Evolutionary conservation across 2,888 invertebrate species (phyloP).

Genomic region (Chloroclystis v-ata): DNA sequence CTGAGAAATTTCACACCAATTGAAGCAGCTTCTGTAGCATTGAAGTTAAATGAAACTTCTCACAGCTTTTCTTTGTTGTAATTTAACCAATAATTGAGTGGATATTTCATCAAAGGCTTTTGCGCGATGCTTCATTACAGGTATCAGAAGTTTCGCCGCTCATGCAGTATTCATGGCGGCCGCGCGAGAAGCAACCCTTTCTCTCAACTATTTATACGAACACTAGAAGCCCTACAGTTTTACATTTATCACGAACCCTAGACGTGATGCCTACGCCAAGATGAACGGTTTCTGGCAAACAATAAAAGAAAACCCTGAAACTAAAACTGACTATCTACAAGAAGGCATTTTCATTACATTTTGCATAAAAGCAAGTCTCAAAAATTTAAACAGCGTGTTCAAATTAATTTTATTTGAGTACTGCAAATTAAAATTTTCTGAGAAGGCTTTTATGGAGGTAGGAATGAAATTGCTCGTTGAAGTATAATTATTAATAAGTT

Average conservation of each 20-base stretch:
- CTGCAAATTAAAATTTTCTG: not conserved
- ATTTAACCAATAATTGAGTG: not conserved
- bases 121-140: conserved; percentile 20
- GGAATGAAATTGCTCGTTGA: not conserved
- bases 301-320: too few relatives aligned
- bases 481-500: not conserved
- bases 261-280: not conserved
- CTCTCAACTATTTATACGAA: conserved; percentile 31
- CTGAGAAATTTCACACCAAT: too few relatives aligned
- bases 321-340: too few relatives aligned
- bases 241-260: conserved; percentile 1
- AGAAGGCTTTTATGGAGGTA: not conserved
- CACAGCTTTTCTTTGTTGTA: not conserved
- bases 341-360: too few relatives aligned
- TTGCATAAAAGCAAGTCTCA: too few relatives aligned
- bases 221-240: conserved; percentile 7
- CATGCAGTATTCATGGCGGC: conserved; percentile 36
- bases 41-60: too few relatives aligned
- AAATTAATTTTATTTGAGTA: too few relatives aligned
- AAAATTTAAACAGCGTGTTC: too few relatives aligned
- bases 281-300: too few relatives aligned
- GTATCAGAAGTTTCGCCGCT: conserved; percentile 24
- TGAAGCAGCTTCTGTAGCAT: too few relatives aligned
- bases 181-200: conserved; percentile 28
- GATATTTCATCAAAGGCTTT: not conserved